Percentiles rank a stretch among this genome's conserved stretches.
Evolutionary conservation across 2,113 vertebrate genomes (phyloP).

Genomic region (Dasyornis broadbenti): DNA sequence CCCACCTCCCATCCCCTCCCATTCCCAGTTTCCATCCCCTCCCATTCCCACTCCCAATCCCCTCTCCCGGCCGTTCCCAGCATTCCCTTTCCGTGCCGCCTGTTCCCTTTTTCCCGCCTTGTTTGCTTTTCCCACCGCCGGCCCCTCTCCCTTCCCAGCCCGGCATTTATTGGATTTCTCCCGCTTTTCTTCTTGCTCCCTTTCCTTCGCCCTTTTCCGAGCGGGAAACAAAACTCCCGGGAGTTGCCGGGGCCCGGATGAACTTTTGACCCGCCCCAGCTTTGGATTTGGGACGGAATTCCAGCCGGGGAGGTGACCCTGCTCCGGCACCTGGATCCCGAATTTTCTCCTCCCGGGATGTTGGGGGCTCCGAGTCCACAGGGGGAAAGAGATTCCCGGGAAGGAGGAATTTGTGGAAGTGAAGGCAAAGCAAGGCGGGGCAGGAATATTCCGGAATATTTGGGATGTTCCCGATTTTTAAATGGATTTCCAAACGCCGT

Average conservation of each 20-base stretch:
- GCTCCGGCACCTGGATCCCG: background rate
- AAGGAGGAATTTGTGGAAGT: background rate
- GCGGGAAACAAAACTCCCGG: background rate
- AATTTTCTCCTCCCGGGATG: fast-evolving
- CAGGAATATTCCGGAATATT: no score
- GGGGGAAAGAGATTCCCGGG: background rate
- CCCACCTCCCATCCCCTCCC: background rate
- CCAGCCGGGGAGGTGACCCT: background rate
- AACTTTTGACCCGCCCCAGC: constrained; percentile 38
- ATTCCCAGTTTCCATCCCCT: background rate
- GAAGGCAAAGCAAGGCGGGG: background rate
- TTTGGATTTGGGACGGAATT: background rate
- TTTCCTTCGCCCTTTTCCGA: constrained; percentile 24
- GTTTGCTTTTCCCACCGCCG: constrained; percentile 59
- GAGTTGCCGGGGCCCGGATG: background rate
- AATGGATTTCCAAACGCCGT: background rate
- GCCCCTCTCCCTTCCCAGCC: constrained; percentile 37
- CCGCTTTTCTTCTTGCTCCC: background rate
- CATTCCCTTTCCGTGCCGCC: background rate
- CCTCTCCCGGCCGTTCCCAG: background rate
- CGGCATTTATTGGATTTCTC: constrained; percentile 45
- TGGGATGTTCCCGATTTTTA: background rate
- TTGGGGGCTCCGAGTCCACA: background rate
- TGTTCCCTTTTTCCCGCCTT: background rate
- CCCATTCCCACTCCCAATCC: background rate